phyloP scores from a whole-genome alignment of 2,797 vertebrate species.

The Jordanella pulchra region DNA sequence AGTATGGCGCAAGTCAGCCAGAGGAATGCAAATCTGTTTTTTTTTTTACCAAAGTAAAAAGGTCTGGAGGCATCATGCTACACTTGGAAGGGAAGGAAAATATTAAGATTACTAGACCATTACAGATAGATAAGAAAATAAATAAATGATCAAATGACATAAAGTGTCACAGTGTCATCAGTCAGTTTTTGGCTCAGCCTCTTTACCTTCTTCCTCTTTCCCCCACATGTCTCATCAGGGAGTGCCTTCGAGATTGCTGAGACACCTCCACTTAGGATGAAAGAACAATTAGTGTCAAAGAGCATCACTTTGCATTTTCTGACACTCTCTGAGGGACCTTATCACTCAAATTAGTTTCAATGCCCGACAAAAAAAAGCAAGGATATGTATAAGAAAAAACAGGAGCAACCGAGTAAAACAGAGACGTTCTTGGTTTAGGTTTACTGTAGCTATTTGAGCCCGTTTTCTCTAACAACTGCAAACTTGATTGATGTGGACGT shows the following conservation, averaged over 20 bases:
- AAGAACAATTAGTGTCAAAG: slow-evolving; percentile 69
- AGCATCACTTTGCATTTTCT: slow-evolving; percentile 42
- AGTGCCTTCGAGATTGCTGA: slow-evolving; percentile 51
- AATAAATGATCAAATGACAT: slow-evolving; percentile 33
- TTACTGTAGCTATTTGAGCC: slow-evolving; percentile 17
- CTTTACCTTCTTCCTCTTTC: background rate
- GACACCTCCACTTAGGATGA: slow-evolving; percentile 47
- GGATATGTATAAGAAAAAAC: slow-evolving; percentile 31
- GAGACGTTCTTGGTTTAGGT: background rate
- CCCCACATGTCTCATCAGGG: slow-evolving; percentile 44
- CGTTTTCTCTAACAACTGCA: slow-evolving; percentile 8
- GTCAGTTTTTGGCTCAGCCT: slow-evolving; percentile 24
- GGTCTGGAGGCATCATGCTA: slow-evolving; percentile 14
- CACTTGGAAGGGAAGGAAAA: slow-evolving; percentile 22
- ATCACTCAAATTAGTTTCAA: slow-evolving; percentile 44
- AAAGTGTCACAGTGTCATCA: slow-evolving; percentile 37
- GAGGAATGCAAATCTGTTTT: slow-evolving; percentile 17
- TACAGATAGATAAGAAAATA: slow-evolving; percentile 16
- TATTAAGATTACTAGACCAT: slow-evolving; percentile 28
- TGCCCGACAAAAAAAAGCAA: slow-evolving; percentile 34
- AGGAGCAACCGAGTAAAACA: slow-evolving; percentile 3
- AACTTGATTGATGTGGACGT: slow-evolving; percentile 11
- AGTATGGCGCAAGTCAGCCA: slow-evolving; percentile 36
- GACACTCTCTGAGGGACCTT: slow-evolving; percentile 45
- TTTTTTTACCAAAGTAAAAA: slow-evolving; percentile 10